These are phyloP conservation scores for Cherax quadricarinatus DNA, from an alignment of 1,140 invertebrate genomes.

Conservation along the genomic window DNA sequence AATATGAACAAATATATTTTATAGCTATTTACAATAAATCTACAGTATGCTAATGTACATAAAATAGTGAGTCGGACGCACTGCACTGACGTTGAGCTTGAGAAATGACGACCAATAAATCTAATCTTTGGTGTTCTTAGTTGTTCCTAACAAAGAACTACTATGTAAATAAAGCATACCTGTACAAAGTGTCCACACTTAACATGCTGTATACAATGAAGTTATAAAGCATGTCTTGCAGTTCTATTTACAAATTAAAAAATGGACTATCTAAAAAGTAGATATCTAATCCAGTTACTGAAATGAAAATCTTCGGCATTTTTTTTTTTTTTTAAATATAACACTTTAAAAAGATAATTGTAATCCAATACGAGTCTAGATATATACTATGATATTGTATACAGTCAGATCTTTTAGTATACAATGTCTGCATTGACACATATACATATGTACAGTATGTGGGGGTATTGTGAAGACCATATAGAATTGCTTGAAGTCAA, in stretches of 20 bases:
- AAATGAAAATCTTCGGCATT: too few species aligned
- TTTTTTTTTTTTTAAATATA: too few species aligned
- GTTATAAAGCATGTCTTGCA: not conserved
- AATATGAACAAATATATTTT: conserved; percentile 46
- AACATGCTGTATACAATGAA: conserved; percentile 20
- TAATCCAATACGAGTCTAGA: too few species aligned
- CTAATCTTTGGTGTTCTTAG: conserved; percentile 63
- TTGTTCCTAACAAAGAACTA: conserved; percentile 10
- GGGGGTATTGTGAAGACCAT: not conserved
- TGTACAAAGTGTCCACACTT: conserved; percentile 40
- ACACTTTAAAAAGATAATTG: too few species aligned
- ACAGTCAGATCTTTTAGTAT: too few species aligned
- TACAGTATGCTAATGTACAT: conserved; percentile 40
- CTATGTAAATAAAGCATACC: conserved; percentile 38
- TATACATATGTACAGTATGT: not conserved
- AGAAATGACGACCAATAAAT: conserved; percentile 30
- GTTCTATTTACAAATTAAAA: not conserved
- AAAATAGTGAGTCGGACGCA: conserved; percentile 44
- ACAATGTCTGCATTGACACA: not conserved
- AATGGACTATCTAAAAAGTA: not conserved
- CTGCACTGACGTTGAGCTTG: conserved; percentile 56
- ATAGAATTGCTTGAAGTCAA: not conserved
- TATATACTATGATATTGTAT: too few species aligned
- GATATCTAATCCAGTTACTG: too few species aligned
- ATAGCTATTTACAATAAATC: conserved; percentile 31